Conservation (phyloP, 35 echinoderm and acorn worm species). For the Amphiura filiformis region DNA sequence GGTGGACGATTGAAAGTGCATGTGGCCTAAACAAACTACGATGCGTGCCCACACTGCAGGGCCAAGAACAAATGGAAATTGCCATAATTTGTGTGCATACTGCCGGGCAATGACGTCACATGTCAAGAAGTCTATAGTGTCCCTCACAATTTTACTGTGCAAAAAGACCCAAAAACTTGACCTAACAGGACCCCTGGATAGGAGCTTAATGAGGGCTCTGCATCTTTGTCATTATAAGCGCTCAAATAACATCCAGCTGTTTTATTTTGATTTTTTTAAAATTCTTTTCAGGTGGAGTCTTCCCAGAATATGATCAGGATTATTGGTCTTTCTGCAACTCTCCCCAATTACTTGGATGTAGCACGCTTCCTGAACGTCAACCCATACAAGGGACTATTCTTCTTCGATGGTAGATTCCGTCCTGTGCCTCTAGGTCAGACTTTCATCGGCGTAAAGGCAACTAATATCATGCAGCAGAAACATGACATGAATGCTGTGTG, state of each 20-base stretch:
- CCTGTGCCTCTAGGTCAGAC: slow-evolving; percentile 82
- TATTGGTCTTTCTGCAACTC: slow-evolving; percentile 85
- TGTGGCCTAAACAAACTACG: too few species aligned
- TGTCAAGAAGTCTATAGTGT: not conserved
- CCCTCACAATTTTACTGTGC: not conserved
- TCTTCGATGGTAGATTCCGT: slow-evolving; percentile 91
- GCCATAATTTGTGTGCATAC: too few species aligned
- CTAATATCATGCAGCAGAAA: slow-evolving; percentile 74
- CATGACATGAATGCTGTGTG: slow-evolving; percentile 91
- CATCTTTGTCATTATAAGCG: not conserved
- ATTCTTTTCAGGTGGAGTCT: slow-evolving; percentile 84
- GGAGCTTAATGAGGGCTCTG: too few species aligned
- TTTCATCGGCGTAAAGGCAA: slow-evolving; percentile 87
- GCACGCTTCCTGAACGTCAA: slow-evolving; percentile 89
- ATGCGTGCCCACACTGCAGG: too few species aligned
- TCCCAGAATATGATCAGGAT: slow-evolving; percentile 92
- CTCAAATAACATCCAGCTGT: not conserved
- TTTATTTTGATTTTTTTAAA: not conserved
- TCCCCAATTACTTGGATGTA: slow-evolving; percentile 94
- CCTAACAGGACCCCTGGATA: not conserved
- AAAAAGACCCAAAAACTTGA: not conserved
- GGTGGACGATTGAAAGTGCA: too few species aligned
- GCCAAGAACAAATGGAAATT: too few species aligned
- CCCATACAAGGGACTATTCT: slow-evolving; percentile 82
- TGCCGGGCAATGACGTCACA: too few species aligned